Conservation (phyloP, 2,113 vertebrate species). For the Cairina moschata region DNA sequence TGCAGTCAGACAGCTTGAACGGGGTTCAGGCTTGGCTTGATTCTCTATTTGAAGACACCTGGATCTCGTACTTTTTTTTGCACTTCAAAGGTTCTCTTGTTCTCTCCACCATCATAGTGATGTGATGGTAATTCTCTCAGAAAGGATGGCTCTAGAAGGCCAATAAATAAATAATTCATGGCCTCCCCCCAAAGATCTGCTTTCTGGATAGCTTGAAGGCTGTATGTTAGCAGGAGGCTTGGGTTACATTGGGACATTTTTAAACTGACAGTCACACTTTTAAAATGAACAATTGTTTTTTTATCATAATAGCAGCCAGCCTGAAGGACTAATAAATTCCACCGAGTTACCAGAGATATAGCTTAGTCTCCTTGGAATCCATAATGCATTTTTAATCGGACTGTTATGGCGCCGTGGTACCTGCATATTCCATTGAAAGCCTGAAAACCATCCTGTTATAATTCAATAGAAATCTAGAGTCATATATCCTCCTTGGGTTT, state of each 20-base stretch:
- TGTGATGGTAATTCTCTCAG: background rate
- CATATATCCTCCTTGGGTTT: background rate
- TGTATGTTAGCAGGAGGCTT: background rate
- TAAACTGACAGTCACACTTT: constrained; percentile 23
- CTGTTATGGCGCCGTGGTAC: background rate
- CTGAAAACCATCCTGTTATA: constrained; percentile 20
- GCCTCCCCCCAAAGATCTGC: background rate
- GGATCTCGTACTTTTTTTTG: background rate
- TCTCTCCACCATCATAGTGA: background rate
- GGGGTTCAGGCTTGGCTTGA: background rate
- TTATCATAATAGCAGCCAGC: background rate
- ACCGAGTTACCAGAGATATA: background rate
- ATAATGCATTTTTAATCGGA: background rate
- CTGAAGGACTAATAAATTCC: constrained; percentile 39
- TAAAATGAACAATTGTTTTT: constrained; percentile 22
- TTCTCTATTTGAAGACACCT: background rate
- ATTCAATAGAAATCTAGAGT: background rate
- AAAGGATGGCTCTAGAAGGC: constrained; percentile 5
- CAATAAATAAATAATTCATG: background rate
- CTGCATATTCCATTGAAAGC: background rate
- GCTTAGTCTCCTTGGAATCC: constrained; percentile 1
- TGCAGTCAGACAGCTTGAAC: background rate
- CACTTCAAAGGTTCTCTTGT: background rate
- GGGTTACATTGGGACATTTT: constrained; percentile 1
- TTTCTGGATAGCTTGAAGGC: background rate